Evolutionary conservation across 2,888 invertebrate species (phyloP), one percentile per base, ranked within the genome.

Genomic region (Ormyrus thymus): DNA sequence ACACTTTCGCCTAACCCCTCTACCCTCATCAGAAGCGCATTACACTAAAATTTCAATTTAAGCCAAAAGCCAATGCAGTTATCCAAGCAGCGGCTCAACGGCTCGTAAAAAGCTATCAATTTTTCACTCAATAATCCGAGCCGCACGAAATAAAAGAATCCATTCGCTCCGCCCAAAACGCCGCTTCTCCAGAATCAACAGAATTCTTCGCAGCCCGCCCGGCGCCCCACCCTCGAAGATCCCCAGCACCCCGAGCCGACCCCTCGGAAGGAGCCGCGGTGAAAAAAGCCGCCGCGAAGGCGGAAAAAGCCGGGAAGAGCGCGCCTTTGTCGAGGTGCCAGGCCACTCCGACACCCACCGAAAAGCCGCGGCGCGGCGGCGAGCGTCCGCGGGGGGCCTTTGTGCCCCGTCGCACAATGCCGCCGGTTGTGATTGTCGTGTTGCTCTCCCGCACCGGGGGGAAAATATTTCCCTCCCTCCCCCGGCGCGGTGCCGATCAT

Each of bases 271-370:
- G 50, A 9, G 48, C 48, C 29, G 15, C 4, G 7, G 11, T 9
- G 51, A n/a, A 71, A 51, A 13, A 56, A 68, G 56, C n/a, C n/a
- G n/a, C n/a, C n/a, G n/a, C n/a, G n/a, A n/a, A n/a, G n/a, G n/a
- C n/a, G n/a, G n/a, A n/a, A n/a, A n/a, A n/a, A n/a, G n/a, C n/a
- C n/a, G n/a, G n/a, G n/a, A n/a, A n/a, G n/a, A n/a, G n/a, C n/a
- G n/a, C 13, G 76, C 62, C 65, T 65, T 65, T 73, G 73, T 58
- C 48, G 29, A n/a, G 51, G 51, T 70, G 83, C 87, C n/a, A n/a
- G n/a, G n/a, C n/a, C n/a, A n/a, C n/a, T n/a, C n/a, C n/a, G n/a
- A n/a, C 86, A 85, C 86, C 85, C 84, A 81, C 7, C 29, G 11
- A 71, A 43, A 29, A 50, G n/a, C 50, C 45, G 0, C 15, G 7